Evolutionary conservation across 1,140 invertebrate species (phyloP).

Genomic region (Cherax quadricarinatus): DNA sequence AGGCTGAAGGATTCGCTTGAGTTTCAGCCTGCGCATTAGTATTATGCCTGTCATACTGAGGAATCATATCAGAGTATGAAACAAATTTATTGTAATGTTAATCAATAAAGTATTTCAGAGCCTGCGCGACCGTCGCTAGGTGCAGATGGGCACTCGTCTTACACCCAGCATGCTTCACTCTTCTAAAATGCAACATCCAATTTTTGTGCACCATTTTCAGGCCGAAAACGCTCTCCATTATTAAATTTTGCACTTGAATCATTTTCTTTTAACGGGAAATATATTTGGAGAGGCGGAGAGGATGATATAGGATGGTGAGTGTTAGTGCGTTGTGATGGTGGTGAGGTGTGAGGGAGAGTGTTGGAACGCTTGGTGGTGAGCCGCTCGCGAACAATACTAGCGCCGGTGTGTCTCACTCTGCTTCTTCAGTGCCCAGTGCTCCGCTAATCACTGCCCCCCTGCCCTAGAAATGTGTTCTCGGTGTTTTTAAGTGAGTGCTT

Average conservation of each 20-base stretch:
- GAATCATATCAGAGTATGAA: constrained; percentile 34
- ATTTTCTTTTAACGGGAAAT: background rate
- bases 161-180: background rate
- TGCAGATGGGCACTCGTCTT: constrained; percentile 47
- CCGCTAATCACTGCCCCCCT: constrained; percentile 73
- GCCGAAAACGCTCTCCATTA: background rate
- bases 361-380: constrained; percentile 75
- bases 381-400: constrained; percentile 74
- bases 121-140: constrained; percentile 68
- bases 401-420: constrained; percentile 74
- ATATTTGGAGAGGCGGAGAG: background rate
- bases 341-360: constrained; percentile 69
- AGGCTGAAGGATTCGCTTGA: background rate
- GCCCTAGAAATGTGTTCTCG: constrained; percentile 74
- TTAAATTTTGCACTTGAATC: background rate
- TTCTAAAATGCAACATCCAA: constrained; percentile 25
- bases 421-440: constrained; percentile 74
- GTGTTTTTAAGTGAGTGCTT: constrained; percentile 73
- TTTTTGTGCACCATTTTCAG: background rate
- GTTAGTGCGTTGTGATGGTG: constrained; percentile 51
- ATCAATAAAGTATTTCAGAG: constrained; percentile 70
- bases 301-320: background rate
- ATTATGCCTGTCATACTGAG: constrained; percentile 23
- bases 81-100: constrained; percentile 68
- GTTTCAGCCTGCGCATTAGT: constrained; percentile 13